A percentile compares a stretch with the other conserved stretches of the same genome.
These are phyloP conservation scores for Labrus mixtus DNA, from an alignment of 2,113 vertebrate genomes.

Conservation along the genomic window DNA sequence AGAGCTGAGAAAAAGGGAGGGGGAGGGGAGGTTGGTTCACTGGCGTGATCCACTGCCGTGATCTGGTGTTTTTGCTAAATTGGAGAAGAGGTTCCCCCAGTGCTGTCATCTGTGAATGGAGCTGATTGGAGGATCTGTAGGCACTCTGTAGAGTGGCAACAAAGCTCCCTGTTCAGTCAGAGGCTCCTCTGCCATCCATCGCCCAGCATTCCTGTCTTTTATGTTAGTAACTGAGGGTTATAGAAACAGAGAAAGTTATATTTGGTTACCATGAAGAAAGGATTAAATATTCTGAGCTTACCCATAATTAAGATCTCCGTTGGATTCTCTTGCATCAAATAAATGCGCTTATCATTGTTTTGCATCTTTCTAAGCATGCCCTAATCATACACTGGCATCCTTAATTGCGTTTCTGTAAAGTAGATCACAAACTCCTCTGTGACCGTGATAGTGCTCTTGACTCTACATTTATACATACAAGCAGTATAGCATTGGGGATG, in stretches of 20 bases:
- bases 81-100: constrained; percentile 48
- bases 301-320: constrained; percentile 35
- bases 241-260: constrained; percentile 8
- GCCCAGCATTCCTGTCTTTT: constrained; percentile 68
- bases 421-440: background rate
- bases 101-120: constrained; percentile 63
- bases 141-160: constrained; percentile 45
- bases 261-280: constrained; percentile 68
- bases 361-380: constrained; percentile 56
- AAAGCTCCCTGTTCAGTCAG: constrained; percentile 38
- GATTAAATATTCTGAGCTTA: constrained; percentile 35
- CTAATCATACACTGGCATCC: constrained; percentile 24
- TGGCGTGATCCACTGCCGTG: constrained; percentile 48
- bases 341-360: constrained; percentile 23
- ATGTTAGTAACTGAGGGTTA: constrained; percentile 51
- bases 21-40: constrained; percentile 4
- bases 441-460: no score
- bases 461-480: background rate
- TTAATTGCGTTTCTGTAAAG: constrained; percentile 23
- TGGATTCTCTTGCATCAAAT: constrained; percentile 37
- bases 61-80: constrained; percentile 50
- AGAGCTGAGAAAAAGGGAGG: constrained; percentile 21
- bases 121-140: constrained; percentile 69
- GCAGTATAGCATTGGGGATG: no score
- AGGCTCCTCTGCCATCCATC: constrained; percentile 58